Percentiles rank a stretch among this genome's conserved stretches.
These are phyloP conservation scores for Sarcophaga caerulescens DNA, from an alignment of 2,888 invertebrate species.

Conservation along the genomic window DNA sequence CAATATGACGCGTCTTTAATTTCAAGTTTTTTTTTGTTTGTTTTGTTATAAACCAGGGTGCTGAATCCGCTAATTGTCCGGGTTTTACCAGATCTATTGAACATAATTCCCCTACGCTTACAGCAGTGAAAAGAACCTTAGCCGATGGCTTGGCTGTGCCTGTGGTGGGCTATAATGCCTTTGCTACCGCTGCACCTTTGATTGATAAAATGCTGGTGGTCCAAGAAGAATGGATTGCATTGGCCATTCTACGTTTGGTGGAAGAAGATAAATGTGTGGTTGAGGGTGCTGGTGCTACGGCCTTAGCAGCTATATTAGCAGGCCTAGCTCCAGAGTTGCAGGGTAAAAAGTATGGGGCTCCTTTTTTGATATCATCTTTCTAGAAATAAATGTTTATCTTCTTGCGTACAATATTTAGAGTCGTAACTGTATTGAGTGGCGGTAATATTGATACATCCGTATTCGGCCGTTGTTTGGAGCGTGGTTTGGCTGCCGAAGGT, in stretches of 20 bases:
- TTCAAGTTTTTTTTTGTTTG: neutral
- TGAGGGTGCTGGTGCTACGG: slow-evolving; percentile 94
- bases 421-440: slow-evolving; percentile 91
- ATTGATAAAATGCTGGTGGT: slow-evolving; percentile 92
- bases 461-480: slow-evolving; percentile 92
- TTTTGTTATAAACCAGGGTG: slow-evolving; percentile 84
- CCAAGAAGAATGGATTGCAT: slow-evolving; percentile 91
- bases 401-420: slow-evolving; percentile 82
- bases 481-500: slow-evolving; percentile 93
- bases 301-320: slow-evolving; percentile 91
- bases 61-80: slow-evolving; percentile 95
- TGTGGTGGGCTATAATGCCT: slow-evolving; percentile 92
- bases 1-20: neutral
- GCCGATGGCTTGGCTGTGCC: slow-evolving; percentile 96
- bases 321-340: slow-evolving; percentile 90
- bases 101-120: slow-evolving; percentile 86
- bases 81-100: slow-evolving; percentile 90
- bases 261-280: slow-evolving; percentile 95
- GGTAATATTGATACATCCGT: slow-evolving; percentile 97
- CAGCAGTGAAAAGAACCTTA: slow-evolving; percentile 87
- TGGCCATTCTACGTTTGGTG: slow-evolving; percentile 89
- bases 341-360: slow-evolving; percentile 86
- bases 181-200: slow-evolving; percentile 86
- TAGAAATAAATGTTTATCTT: neutral
- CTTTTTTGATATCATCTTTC: too few relatives aligned